These are phyloP conservation scores for Machimus atricapillus DNA, from an alignment of 2,888 invertebrate species.

Conservation along the genomic window DNA sequence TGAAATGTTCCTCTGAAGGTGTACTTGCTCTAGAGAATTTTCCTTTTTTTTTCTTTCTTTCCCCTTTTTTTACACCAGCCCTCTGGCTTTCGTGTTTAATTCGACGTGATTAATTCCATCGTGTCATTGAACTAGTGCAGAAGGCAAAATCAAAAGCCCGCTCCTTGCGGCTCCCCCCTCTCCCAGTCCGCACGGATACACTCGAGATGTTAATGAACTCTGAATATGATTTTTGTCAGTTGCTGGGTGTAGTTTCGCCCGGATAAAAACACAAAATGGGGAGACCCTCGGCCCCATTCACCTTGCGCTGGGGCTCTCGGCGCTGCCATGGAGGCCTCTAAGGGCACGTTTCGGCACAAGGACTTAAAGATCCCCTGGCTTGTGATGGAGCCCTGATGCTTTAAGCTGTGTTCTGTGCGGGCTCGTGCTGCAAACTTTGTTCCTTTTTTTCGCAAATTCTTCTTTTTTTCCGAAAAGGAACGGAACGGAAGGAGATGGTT, in stretches of 20 bases:
- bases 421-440: not conserved
- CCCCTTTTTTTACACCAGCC: not conserved
- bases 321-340: not conserved
- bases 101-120: conserved; percentile 45
- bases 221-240: conserved; percentile 37
- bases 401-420: not conserved
- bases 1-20: not conserved
- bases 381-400: not conserved
- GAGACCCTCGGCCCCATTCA: not conserved
- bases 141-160: conserved; percentile 32
- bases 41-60: not conserved
- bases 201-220: conserved; percentile 40
- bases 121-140: conserved; percentile 44
- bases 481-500: not conserved
- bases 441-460: not conserved
- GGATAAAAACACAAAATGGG: not conserved
- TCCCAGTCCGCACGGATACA: conserved; percentile 6
- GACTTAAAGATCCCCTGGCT: not conserved
- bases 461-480: not conserved
- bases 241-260: conserved; percentile 29
- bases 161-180: not conserved
- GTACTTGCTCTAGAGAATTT: not conserved
- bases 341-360: not conserved
- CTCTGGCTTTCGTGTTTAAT: conserved; percentile 42
- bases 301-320: not conserved